Percentiles rank a stretch among this genome's conserved stretches.
These are phyloP conservation scores for Sciurus niger DNA, from an alignment of 2,113 vertebrate species.

Conservation along the genomic window DNA sequence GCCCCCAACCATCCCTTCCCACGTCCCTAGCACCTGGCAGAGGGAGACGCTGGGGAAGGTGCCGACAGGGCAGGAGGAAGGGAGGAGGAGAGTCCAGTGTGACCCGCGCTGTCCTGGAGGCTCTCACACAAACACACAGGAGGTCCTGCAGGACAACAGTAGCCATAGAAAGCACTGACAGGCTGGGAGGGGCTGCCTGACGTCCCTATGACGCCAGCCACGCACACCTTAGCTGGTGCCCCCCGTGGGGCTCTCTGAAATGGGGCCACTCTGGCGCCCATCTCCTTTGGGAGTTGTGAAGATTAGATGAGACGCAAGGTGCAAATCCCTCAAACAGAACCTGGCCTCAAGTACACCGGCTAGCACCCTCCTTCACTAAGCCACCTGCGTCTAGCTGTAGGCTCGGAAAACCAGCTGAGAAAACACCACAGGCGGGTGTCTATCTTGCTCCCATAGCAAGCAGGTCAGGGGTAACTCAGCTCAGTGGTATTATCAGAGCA, in stretches of 20 bases:
- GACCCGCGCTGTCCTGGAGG: background rate
- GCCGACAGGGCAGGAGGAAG: background rate
- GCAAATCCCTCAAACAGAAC: background rate
- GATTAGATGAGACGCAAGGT: accelerated
- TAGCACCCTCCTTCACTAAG: accelerated
- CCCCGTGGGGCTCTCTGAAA: background rate
- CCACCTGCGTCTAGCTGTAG: accelerated
- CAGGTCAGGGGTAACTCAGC: background rate
- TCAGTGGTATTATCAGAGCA: too few relatives aligned
- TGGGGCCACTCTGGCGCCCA: accelerated
- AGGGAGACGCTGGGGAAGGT: too few relatives aligned
- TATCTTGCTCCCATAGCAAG: background rate
- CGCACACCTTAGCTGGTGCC: accelerated
- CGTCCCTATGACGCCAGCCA: accelerated
- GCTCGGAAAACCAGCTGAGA: background rate
- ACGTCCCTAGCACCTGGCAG: background rate
- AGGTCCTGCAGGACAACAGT: background rate
- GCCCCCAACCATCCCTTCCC: too few relatives aligned
- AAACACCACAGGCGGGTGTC: background rate
- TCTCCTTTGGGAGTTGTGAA: accelerated
- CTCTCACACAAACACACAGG: background rate
- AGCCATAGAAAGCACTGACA: background rate
- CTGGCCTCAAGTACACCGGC: accelerated
- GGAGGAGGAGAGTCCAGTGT: background rate
- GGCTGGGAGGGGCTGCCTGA: accelerated